phyloP scores from a whole-genome alignment of 2,888 invertebrate species.

The Andrena marginata region DNA sequence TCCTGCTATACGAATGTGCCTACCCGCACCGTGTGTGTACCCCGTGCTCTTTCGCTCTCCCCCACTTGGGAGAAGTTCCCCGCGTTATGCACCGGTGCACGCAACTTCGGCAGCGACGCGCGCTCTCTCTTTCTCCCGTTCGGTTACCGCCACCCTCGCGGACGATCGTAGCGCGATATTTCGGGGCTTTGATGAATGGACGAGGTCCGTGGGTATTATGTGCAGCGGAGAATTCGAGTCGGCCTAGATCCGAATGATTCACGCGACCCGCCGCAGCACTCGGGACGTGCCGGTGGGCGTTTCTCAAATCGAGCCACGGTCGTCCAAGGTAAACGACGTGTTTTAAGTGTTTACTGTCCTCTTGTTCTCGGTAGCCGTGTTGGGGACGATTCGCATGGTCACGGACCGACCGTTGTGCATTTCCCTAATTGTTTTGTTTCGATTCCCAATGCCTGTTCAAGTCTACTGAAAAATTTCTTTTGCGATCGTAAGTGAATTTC shows the following conservation, averaged over 20 bases:
- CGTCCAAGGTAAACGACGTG: neutral
- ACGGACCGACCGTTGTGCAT: neutral
- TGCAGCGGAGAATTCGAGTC: slow-evolving; percentile 25
- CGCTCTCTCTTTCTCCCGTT: slow-evolving; percentile 6
- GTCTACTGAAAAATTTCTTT: neutral
- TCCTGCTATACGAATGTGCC: slow-evolving; percentile 52
- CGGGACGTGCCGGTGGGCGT: neutral
- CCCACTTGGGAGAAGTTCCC: slow-evolving; percentile 31
- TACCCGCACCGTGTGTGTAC: slow-evolving; percentile 30
- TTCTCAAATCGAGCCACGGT: neutral
- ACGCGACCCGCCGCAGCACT: neutral
- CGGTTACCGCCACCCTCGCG: slow-evolving; percentile 13
- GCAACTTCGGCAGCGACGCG: slow-evolving; percentile 57
- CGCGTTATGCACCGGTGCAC: slow-evolving; percentile 70
- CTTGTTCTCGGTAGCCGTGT: neutral
- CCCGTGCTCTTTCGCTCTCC: slow-evolving; percentile 37
- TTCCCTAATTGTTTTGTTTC: neutral
- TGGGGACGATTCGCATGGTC: neutral
- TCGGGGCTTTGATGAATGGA: slow-evolving; percentile 47
- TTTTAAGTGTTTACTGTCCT: slow-evolving; percentile 17
- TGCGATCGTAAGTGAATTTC: neutral
- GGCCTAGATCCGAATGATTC: slow-evolving; percentile 29
- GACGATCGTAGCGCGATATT: slow-evolving; percentile 40
- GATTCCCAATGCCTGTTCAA: neutral
- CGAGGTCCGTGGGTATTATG: neutral